Percentiles rank a stretch among this genome's conserved stretches.
These are phyloP conservation scores for Drosophila truncata DNA, from an alignment of 1,140 invertebrate species.

Conservation along the genomic window DNA sequence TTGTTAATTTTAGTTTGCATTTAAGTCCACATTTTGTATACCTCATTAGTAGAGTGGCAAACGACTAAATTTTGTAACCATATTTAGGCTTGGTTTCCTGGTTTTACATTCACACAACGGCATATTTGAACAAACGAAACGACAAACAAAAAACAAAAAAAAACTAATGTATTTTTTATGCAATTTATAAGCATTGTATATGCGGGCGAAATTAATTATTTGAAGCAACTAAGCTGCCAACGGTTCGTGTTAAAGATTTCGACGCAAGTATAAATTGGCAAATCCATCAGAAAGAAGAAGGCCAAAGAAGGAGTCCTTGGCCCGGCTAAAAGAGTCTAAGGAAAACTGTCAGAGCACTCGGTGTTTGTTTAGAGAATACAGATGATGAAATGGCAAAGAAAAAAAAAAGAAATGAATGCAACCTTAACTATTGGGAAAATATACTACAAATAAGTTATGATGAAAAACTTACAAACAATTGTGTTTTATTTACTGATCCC, in stretches of 20 bases:
- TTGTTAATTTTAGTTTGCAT: constrained; percentile 56
- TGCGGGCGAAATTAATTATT: constrained; percentile 54
- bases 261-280: constrained; percentile 37
- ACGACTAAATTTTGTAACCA: constrained; percentile 64
- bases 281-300: not conserved
- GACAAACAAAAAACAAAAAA: constrained; percentile 34
- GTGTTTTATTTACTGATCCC: constrained; percentile 48
- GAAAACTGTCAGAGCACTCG: constrained; percentile 43
- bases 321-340: constrained; percentile 65
- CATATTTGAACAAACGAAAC: constrained; percentile 38
- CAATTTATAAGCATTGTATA: constrained; percentile 66
- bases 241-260: constrained; percentile 64
- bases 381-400: constrained; percentile 38
- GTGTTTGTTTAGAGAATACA: constrained; percentile 45
- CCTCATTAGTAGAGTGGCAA: constrained; percentile 80
- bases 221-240: constrained; percentile 63
- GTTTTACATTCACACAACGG: constrained; percentile 40
- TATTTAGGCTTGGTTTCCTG: constrained; percentile 60
- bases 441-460: constrained; percentile 79
- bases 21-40: constrained; percentile 74
- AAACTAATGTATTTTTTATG: constrained; percentile 77
- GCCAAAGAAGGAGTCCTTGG: constrained; percentile 21
- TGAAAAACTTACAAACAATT: constrained; percentile 46
- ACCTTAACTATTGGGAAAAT: constrained; percentile 78
- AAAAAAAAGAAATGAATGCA: constrained; percentile 57